A percentile compares a stretch with the other conserved stretches of the same genome.
phyloP scores from a whole-genome alignment of 2,888 invertebrate genomes.

The Anorthoa munda region DNA sequence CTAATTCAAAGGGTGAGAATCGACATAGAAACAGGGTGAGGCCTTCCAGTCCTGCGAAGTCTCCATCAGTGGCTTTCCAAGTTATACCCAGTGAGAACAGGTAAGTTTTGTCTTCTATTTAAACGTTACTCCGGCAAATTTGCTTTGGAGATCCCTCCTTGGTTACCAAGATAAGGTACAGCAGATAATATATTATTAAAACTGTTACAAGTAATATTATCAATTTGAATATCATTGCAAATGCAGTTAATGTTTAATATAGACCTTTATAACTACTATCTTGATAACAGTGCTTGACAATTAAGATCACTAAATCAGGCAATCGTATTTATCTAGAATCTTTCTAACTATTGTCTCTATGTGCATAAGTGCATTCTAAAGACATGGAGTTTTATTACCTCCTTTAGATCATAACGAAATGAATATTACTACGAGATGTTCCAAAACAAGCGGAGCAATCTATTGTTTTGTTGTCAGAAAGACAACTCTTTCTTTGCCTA shows the following conservation, averaged over 20 bases:
- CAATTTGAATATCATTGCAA: neutral
- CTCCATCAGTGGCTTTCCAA: conserved; percentile 87
- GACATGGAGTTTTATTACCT: too few species aligned
- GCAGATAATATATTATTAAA: neutral
- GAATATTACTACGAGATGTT: neutral
- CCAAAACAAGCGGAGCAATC: too few species aligned
- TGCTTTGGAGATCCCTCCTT: neutral
- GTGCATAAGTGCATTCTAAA: neutral
- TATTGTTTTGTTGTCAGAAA: neutral
- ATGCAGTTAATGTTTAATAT: neutral
- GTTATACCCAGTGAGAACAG: conserved; percentile 89
- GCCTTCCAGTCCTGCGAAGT: conserved; percentile 80
- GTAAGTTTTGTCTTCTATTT: conserved; percentile 70
- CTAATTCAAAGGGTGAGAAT: conserved; percentile 57
- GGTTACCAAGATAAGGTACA: neutral
- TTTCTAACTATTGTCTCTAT: too few species aligned
- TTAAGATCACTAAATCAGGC: neutral
- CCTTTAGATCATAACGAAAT: neutral
- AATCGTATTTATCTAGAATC: too few species aligned
- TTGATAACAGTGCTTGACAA: conserved; percentile 4
- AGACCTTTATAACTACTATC: neutral
- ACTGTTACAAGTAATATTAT: neutral
- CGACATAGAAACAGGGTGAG: conserved; percentile 68
- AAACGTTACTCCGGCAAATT: too few species aligned
- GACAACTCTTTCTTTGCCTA: neutral